Conservation (phyloP, 1,140 invertebrate species). For the Zaprionus capensis region DNA sequence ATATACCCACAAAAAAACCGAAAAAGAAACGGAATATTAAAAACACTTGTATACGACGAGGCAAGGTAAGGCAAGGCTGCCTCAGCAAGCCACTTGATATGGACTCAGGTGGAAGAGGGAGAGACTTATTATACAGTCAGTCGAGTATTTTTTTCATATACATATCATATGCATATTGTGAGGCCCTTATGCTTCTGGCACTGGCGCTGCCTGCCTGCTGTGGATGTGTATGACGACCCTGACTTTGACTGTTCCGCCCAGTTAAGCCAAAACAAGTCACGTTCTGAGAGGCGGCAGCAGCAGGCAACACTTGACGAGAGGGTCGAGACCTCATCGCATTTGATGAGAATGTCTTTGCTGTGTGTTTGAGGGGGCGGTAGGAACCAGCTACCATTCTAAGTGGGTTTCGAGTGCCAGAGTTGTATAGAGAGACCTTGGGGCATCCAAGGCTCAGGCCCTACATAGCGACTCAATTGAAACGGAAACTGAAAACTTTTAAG, state of each 20-base stretch:
- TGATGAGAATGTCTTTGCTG: constrained; percentile 32
- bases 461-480: constrained; percentile 8
- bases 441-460: constrained; percentile 1
- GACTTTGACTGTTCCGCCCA: constrained; percentile 66
- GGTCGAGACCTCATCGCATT: constrained; percentile 41
- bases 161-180: constrained; percentile 3
- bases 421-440: constrained; percentile 9
- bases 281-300: constrained; percentile 41
- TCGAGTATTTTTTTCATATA: constrained; percentile 16
- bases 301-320: constrained; percentile 31
- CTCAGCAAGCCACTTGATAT: constrained; percentile 34
- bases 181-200: constrained; percentile 18
- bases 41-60: constrained; percentile 12
- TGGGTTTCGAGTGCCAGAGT: constrained; percentile 30
- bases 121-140: constrained; percentile 17
- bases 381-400: not conserved
- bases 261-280: constrained; percentile 60
- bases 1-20: constrained; percentile 2
- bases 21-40: not conserved
- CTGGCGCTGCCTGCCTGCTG: not conserved
- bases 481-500: not conserved
- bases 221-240: constrained; percentile 50
- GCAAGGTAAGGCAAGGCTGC: constrained; percentile 17
- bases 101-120: constrained; percentile 22
- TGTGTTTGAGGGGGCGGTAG: not conserved